Evolutionary conservation across 2,113 vertebrate genomes (phyloP), one percentile per base, ranked within the genome.

Genomic region (Macquaria australasica): DNA sequence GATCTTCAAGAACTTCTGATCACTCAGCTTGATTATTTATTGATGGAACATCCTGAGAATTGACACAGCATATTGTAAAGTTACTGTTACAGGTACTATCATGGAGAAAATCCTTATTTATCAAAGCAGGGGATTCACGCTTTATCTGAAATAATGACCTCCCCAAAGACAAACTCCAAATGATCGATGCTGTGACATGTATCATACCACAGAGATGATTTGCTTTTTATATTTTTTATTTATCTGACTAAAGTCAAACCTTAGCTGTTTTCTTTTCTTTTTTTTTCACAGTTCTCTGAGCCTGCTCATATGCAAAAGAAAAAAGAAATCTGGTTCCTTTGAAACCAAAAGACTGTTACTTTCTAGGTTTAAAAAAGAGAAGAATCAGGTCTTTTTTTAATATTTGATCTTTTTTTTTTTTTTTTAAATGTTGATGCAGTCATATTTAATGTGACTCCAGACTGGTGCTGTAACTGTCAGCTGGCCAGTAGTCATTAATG

Each of bases 1-100:
- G 88, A 95, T 97, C 85, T 99, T 99, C 89, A 97, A 97, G 91
- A 97, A 97, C 84, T 99, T 99, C 91, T 99, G 94, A 98, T 45
- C 50, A 0, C 56, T 15, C 77, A 21, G 41, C 15, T 6, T 31
- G 15, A 1, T 41, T 41, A 78, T 83, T 81, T 84, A 80, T 86
- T 82, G 43, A 41, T 0, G 41, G n/a, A 55, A 23, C 21, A 71
- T 77, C 34, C 25, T 20, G 18, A 68, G 60, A 84, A 12, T 51
- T 67, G 56, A 79, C 25, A 43, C 68, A 25, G 18, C 28, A 15
- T 74, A 23, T 68, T 67, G 25, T 79, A 31, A 34, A 56, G 45
- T 20, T 70, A 34, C 78, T 69, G 71, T 78, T 18, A 55, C 79
- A 67, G 76, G 81, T 74, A 48, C 67, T 21, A 15, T 76, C 79